Conservation (phyloP, 2,888 invertebrate species). For the Drosophila algonquin region DNA sequence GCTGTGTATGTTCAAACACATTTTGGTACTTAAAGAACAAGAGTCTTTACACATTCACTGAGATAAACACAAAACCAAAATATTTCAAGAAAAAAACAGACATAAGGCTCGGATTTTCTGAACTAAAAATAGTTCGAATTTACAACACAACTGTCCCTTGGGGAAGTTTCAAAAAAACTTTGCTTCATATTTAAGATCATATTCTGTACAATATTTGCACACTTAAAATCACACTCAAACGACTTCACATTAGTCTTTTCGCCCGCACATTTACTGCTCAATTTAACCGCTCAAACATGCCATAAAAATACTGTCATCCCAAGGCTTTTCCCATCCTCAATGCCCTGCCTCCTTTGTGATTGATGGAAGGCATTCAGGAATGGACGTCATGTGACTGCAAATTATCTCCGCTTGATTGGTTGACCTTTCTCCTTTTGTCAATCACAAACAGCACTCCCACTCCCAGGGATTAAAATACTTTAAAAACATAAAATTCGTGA, state of each 20-base stretch:
- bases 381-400: slow-evolving; percentile 22
- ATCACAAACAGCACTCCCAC: background rate
- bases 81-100: too few relatives aligned
- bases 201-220: slow-evolving; percentile 7
- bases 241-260: slow-evolving; percentile 1
- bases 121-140: too few relatives aligned
- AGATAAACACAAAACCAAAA: too few relatives aligned
- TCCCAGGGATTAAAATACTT: background rate
- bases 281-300: slow-evolving; percentile 25
- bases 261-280: slow-evolving; percentile 29
- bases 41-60: too few relatives aligned
- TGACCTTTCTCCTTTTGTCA: slow-evolving; percentile 16
- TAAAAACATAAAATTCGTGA: slow-evolving; percentile 11
- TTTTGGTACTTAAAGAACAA: too few relatives aligned
- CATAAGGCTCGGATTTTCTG: too few relatives aligned
- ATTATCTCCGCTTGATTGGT: slow-evolving; percentile 29
- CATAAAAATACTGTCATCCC: slow-evolving; percentile 24
- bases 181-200: background rate
- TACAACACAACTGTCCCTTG: too few relatives aligned
- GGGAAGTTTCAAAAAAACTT: background rate
- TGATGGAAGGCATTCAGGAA: slow-evolving; percentile 17
- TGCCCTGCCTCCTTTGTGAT: slow-evolving; percentile 9
- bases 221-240: background rate
- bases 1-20: background rate
- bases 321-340: background rate